Percentiles rank a stretch among this genome's conserved stretches.
Evolutionary conservation across 2,888 invertebrate genomes (phyloP).

Genomic region (Actias luna): DNA sequence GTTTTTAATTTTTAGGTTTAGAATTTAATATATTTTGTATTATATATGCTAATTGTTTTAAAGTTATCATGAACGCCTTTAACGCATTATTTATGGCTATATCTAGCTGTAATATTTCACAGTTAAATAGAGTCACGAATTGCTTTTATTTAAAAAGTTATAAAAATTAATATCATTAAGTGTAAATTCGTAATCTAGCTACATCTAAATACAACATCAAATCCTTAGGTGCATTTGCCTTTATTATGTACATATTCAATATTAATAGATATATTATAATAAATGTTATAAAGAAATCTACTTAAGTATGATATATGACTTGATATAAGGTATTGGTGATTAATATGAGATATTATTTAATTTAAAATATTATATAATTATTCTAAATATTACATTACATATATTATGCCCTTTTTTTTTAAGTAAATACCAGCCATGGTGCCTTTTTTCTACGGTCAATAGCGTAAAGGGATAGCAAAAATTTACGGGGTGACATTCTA

Average conservation of each 20-base stretch:
- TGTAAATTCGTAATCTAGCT: conserved; percentile 9
- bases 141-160: conserved; percentile 18
- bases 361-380: background rate
- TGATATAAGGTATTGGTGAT: background rate
- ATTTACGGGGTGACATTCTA: too few relatives aligned
- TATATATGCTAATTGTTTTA: background rate
- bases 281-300: conserved; percentile 12
- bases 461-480: too few relatives aligned
- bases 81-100: background rate
- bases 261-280: conserved; percentile 14
- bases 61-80: background rate
- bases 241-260: conserved; percentile 13
- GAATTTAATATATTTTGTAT: background rate
- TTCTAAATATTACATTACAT: background rate
- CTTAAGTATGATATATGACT: conserved; percentile 19
- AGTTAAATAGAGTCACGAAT: background rate
- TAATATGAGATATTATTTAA: background rate
- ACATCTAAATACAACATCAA: conserved; percentile 60
- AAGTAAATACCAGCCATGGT: background rate
- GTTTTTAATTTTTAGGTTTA: background rate
- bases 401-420: background rate
- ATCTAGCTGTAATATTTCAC: background rate
- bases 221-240: conserved; percentile 63
- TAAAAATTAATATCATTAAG: conserved; percentile 24
- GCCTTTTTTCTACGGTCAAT: too few relatives aligned